A percentile compares a stretch with the other conserved stretches of the same genome.
Evolutionary conservation across 1,140 invertebrate species (phyloP).

Genomic region (Lineus longissimus): DNA sequence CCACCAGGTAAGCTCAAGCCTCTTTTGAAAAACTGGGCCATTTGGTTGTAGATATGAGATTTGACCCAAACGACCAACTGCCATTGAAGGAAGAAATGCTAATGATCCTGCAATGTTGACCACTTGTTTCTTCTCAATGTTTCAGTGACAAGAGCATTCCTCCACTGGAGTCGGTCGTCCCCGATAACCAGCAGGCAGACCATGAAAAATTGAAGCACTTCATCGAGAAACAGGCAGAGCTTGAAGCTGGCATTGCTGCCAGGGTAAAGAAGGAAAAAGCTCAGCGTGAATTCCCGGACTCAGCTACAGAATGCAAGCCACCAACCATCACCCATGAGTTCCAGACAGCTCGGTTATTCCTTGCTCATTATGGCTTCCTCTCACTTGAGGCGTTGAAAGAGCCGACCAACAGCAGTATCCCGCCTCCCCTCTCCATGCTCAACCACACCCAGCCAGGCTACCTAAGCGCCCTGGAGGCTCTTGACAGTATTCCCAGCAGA

Average conservation of each 20-base stretch:
- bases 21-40: no score
- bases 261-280: conserved; percentile 27
- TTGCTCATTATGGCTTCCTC: conserved; percentile 91
- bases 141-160: conserved; percentile 76
- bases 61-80: no score
- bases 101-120: no score
- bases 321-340: conserved; percentile 73
- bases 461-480: conserved; percentile 65
- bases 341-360: conserved; percentile 86
- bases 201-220: conserved; percentile 55
- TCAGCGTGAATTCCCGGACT: conserved; percentile 44
- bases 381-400: conserved; percentile 67
- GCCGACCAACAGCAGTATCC: conserved; percentile 44
- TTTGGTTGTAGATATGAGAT: no score
- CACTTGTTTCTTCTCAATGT: no score
- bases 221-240: conserved; percentile 34
- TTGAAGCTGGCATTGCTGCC: conserved; percentile 34
- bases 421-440: conserved; percentile 70
- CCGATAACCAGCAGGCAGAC: conserved; percentile 56
- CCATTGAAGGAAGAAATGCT: no score
- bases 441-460: conserved; percentile 72
- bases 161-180: conserved; percentile 68
- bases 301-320: conserved; percentile 69
- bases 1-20: no score
- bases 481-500: conserved; percentile 77